phyloP scores from a whole-genome alignment of 2,113 vertebrate species.

The Capricornis sumatraensis region DNA sequence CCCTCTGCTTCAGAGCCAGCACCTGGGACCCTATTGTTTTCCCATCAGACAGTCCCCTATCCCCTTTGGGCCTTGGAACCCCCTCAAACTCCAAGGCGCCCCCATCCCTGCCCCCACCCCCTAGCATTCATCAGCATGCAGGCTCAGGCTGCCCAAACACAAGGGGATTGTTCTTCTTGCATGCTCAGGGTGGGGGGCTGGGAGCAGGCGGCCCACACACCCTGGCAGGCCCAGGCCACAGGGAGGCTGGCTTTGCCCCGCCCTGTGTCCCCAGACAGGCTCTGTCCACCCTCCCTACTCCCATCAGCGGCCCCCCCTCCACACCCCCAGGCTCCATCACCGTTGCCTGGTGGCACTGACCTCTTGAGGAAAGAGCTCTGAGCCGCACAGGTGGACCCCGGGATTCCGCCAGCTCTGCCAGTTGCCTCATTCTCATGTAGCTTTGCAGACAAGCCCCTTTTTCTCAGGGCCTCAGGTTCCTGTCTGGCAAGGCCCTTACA shows the following conservation, averaged over 20 bases:
- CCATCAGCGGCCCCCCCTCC: background rate
- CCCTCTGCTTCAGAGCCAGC: background rate
- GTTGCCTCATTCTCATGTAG: background rate
- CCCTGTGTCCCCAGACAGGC: slow-evolving; percentile 60
- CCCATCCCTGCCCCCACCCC: slow-evolving; percentile 28
- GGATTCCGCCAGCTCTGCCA: background rate
- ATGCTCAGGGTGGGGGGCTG: slow-evolving; percentile 73
- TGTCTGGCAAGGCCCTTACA: background rate
- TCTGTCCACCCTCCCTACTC: slow-evolving; percentile 7
- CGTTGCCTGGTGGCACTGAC: background rate
- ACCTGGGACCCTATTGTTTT: background rate
- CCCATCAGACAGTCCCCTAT: background rate
- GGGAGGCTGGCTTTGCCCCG: slow-evolving; percentile 57
- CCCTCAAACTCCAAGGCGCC: slow-evolving; percentile 33
- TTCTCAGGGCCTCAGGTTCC: background rate
- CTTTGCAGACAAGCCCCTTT: background rate
- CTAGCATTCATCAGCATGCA: slow-evolving; percentile 69
- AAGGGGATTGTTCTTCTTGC: slow-evolving; percentile 75
- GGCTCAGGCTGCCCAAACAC: slow-evolving; percentile 67
- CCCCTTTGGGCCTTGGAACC: slow-evolving; percentile 20
- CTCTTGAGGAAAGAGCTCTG: background rate
- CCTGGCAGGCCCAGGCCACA: slow-evolving; percentile 67
- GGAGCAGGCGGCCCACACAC: slow-evolving; percentile 73
- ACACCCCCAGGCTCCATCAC: background rate
- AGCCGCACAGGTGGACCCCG: background rate